Base-by-base conservation (phyloP, 35 echinoderm and acorn worm species). In the Diadema setosum region DNA sequence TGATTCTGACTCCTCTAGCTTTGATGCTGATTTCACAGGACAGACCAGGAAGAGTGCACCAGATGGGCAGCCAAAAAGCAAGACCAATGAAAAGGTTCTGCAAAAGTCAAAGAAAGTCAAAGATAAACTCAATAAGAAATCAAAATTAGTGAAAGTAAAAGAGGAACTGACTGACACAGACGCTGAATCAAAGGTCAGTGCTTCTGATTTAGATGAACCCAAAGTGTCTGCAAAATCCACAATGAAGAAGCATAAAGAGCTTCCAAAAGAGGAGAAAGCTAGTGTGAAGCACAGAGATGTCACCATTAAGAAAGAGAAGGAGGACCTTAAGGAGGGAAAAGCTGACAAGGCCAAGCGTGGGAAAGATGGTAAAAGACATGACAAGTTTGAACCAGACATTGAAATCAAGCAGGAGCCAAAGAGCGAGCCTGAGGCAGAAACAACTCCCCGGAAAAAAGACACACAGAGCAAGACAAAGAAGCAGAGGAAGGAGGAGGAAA, bases 1-100 rank as follows among this genome's bases (percentile, higher is more conserved):
- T 8, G 88, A 90, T 46, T 90, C 88, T 69, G 88, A 90, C 24
- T 78, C 73, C 4, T 78, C 73, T 43, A 41, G 73, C 11, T 4
- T 78, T 43, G 73, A 78, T n/a, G 73, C 33, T 42, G 73, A n/a
- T n/a, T n/a, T n/a, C n/a, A n/a, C n/a, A 44, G 40, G 73, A 78
- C 18, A 78, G 73, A 14, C 40, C 35, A 42, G 44, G 44, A 36
- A 78, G 37, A 42, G 24, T 36, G 29, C 37, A n/a, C 40, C 36
- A 21, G 15, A 35, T 25, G 63, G 81, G 12, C 15, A 75, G 42
- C 70, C 17, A 7, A 81, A 81, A 18, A 42, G 49, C 30, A 85
- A 85, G 57, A 43, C 49, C 56, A 75, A 58, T 57, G 52, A 40
- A 42, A 81, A 80, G 16, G 40, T 11, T n/a, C 42, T 70, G 23